Conservation (phyloP, 2,888 invertebrate genomes). For the Mycalesis mineus region DNA sequence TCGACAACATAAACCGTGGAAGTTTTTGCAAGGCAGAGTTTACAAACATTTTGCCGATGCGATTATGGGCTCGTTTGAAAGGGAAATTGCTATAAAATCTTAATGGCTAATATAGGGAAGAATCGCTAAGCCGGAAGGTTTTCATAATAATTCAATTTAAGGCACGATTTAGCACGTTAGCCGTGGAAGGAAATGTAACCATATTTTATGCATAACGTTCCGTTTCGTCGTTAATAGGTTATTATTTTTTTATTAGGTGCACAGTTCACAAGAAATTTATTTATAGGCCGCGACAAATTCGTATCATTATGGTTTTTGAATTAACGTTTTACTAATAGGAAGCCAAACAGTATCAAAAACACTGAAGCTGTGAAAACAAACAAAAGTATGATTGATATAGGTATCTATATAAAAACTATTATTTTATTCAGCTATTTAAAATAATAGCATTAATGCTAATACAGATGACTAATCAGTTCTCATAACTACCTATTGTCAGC, state of each 20-base stretch:
- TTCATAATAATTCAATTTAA: slow-evolving; percentile 10
- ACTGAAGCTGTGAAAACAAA: too few relatives aligned
- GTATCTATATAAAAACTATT: too few relatives aligned
- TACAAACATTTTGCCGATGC: slow-evolving; percentile 30
- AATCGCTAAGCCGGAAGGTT: slow-evolving; percentile 8
- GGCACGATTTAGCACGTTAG: slow-evolving; percentile 1
- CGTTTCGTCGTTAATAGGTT: not conserved
- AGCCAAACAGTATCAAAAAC: too few relatives aligned
- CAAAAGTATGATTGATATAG: too few relatives aligned
- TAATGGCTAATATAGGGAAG: slow-evolving; percentile 17
- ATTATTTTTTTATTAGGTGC: not conserved
- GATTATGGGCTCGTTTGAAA: slow-evolving; percentile 25
- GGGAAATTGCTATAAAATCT: slow-evolving; percentile 18
- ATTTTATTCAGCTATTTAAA: too few relatives aligned
- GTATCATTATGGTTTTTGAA: not conserved
- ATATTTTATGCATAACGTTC: not conserved
- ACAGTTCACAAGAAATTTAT: not conserved
- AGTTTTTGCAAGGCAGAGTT: slow-evolving; percentile 40
- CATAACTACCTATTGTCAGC: too few relatives aligned
- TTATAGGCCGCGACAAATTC: not conserved
- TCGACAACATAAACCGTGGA: slow-evolving; percentile 52
- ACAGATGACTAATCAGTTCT: too few relatives aligned
- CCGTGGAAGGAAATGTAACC: slow-evolving; percentile 1
- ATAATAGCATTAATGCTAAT: too few relatives aligned
- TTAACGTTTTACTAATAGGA: too few relatives aligned